Percentiles rank a stretch among this genome's conserved stretches.
Evolutionary conservation across 2,888 invertebrate species (phyloP).

Genomic region (Heliconius erato): DNA sequence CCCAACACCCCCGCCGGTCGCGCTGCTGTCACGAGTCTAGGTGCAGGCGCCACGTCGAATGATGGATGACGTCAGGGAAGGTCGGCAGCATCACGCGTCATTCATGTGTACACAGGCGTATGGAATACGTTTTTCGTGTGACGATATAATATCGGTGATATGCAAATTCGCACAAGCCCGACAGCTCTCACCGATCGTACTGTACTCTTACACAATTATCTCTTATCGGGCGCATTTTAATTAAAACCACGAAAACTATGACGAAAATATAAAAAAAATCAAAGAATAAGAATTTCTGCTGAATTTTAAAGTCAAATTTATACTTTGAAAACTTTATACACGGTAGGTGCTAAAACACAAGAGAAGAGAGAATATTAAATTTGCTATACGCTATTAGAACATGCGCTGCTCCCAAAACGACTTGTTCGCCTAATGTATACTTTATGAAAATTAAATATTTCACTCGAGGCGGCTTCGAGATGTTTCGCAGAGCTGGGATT

Average conservation of each 20-base stretch:
- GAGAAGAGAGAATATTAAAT: constrained; percentile 29
- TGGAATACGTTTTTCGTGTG: constrained; percentile 86
- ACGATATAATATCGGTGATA: constrained; percentile 86
- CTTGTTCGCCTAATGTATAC: constrained; percentile 79
- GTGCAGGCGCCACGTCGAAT: constrained; percentile 85
- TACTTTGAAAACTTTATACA: constrained; percentile 14
- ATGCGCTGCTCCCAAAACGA: constrained; percentile 59
- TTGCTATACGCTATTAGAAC: constrained; percentile 49
- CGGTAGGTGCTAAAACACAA: constrained; percentile 22
- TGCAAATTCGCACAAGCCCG: constrained; percentile 76
- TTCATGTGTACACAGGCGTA: constrained; percentile 86
- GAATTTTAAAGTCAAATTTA: constrained; percentile 18
- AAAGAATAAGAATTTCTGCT: background rate
- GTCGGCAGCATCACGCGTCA: constrained; percentile 86
- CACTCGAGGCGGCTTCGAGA: constrained; percentile 70
- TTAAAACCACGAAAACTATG: background rate
- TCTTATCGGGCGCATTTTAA: constrained; percentile 49
- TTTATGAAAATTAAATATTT: constrained; percentile 86
- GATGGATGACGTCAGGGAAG: constrained; percentile 86
- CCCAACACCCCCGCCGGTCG: constrained; percentile 61
- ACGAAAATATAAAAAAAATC: background rate
- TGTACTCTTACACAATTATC: constrained; percentile 54
- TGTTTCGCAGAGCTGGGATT: constrained; percentile 77
- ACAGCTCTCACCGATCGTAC: constrained; percentile 69
- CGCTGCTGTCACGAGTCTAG: constrained; percentile 82